phyloP scores from a whole-genome alignment of 1,140 invertebrate genomes.

The Chironomus striatipennis region DNA sequence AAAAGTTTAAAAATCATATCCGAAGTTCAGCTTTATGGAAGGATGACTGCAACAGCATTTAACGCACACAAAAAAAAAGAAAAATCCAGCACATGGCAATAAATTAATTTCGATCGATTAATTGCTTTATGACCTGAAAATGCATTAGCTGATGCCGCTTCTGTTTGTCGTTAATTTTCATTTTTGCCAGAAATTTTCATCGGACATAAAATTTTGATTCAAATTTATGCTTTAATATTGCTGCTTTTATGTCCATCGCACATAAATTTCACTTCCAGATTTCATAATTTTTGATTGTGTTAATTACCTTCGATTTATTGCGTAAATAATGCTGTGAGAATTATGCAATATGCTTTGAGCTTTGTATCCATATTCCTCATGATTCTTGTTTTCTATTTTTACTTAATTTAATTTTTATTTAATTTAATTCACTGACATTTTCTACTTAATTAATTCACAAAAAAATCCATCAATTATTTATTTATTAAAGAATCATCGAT shows the following conservation, averaged over 20 bases:
- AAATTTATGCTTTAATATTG: too few relatives aligned
- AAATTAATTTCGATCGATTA: background rate
- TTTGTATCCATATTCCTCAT: slow-evolving; percentile 7
- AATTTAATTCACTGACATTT: too few relatives aligned
- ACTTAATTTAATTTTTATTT: background rate
- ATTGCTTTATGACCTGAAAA: background rate
- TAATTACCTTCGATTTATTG: background rate
- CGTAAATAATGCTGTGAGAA: background rate
- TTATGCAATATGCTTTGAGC: background rate
- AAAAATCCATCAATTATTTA: too few relatives aligned
- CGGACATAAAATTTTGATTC: background rate
- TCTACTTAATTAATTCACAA: too few relatives aligned
- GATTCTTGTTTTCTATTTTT: background rate
- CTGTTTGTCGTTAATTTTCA: background rate
- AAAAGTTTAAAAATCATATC: background rate
- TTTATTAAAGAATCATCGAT: too few relatives aligned
- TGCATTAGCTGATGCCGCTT: background rate
- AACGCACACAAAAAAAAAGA: background rate
- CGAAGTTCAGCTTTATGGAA: background rate
- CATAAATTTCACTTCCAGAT: too few relatives aligned
- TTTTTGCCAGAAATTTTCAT: background rate
- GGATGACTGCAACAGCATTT: too few relatives aligned
- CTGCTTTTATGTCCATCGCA: too few relatives aligned
- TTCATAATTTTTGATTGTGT: background rate
- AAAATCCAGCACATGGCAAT: background rate